phyloP scores from a whole-genome alignment of 2,888 invertebrate genomes.

The Globia sparganii region DNA sequence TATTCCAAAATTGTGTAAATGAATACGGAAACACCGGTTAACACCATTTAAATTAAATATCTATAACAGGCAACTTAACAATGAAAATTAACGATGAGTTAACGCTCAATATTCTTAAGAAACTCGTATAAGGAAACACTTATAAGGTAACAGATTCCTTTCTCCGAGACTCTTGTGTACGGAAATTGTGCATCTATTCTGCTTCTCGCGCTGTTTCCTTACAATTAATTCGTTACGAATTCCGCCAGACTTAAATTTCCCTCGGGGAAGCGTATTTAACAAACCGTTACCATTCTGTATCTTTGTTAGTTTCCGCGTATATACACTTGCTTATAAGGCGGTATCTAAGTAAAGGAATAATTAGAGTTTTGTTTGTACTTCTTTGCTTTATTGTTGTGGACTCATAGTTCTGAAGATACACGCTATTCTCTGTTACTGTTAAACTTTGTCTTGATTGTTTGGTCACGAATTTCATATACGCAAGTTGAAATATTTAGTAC shows the following conservation, averaged over 20 bases:
- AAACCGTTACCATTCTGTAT: slow-evolving; percentile 60
- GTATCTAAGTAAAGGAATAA: background rate
- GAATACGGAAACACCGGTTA: background rate
- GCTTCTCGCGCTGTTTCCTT: slow-evolving; percentile 45
- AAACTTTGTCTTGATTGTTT: background rate
- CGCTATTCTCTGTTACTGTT: background rate
- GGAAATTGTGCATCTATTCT: slow-evolving; percentile 59
- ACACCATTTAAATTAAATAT: background rate
- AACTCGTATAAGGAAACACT: background rate
- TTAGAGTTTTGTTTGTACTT: slow-evolving; percentile 1
- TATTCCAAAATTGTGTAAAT: background rate
- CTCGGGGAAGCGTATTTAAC: slow-evolving; percentile 64
- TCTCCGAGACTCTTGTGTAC: slow-evolving; percentile 34
- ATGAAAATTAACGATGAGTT: background rate
- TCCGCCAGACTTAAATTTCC: slow-evolving; percentile 64
- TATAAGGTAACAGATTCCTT: slow-evolving; percentile 23
- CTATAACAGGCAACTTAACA: background rate
- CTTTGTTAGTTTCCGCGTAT: slow-evolving; percentile 47
- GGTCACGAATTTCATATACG: background rate
- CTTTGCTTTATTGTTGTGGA: background rate
- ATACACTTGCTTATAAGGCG: slow-evolving; percentile 24
- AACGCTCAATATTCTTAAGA: background rate
- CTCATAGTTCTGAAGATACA: background rate
- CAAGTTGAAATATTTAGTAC: background rate
- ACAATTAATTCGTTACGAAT: slow-evolving; percentile 65